Base-by-base conservation (phyloP, 2,797 vertebrate genomes). In the Lepilemur septentrionalis region DNA sequence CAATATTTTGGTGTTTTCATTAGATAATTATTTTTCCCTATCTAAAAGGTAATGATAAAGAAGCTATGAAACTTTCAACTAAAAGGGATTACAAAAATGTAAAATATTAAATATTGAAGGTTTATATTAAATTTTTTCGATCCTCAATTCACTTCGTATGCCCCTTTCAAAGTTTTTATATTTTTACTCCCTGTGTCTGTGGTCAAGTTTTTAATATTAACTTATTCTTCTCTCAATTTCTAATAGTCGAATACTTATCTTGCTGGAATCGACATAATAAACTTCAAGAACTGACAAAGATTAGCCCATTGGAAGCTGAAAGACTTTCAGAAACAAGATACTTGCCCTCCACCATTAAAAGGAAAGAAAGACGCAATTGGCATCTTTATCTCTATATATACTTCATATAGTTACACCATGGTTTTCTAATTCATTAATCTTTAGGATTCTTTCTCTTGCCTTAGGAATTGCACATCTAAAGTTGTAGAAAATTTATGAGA, bases 261-360 rank as follows among this genome's bases (percentile, higher is more conserved):
- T 86, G 15, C 55, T 50, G 11, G 35, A 3, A 79, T 75, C 28
- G 43, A 87, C 22, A 72, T 18, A 86, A 69, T 48, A 43, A 80
- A 91, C 14, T 65, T 84, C 6, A 46, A 92, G 46, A 92, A 65
- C 50, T 83, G 11, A 92, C 30, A 65, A 80, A 76, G 25, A 86
- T 46, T 87, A 73, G 86, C 1, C 46, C 17, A 88, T 4, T 81
- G 38, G 52, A 55, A 82, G 55, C n/a, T 72, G 22, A 86, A 67
- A 89, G 59, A 61, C 75, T 95, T 95, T 96, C 67, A 59, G 91
- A 57, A 65, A 43, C 30, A 82, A 70, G 93, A 85, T 50, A 78
- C 2, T 91, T 35, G 13, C 25, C 93, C 72, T 95, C 80, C 28
- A 76, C 30, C 90, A 63, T 67, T 48, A 79, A 89, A n/a, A 89